Base-by-base conservation (phyloP, 2,113 vertebrate genomes). In the Chascanopsetta lugubris region DNA sequence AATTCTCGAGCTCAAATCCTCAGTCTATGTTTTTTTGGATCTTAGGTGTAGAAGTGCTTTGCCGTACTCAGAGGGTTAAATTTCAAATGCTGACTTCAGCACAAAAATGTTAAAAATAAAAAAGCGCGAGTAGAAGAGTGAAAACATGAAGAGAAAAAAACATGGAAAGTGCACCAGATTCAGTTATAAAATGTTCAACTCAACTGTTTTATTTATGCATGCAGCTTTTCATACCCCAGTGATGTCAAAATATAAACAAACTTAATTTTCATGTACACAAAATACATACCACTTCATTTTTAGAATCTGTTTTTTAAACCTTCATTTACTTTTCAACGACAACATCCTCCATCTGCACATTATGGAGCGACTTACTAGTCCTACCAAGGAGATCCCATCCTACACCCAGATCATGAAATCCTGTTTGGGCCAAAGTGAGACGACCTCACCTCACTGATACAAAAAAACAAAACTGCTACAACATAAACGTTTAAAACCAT, bases 21-120 rank as follows among this genome's bases (percentile, higher is more conserved):
- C 21, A 71, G 66, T 70, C 24, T 45, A 61, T 75, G 47, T 21
- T 86, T 68, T n/a, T 90, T 93, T 89, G 91, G 89, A 91, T 94
- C 90, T 88, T 90, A 81, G 93, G 94, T 91, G 93, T 91, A 94
- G 94, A 95, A 95, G 95, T 95, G 94, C 94, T 95, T 95, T 86
- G 89, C 85, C 94, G 95, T 96, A 97, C 96, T 97, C 95, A 95
- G 95, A 97, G 96, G 96, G 96, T 96, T 96, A 95, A 97, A 96
- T 93, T 91, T 93, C 91, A 93, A 90, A 93, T 92, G 94, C 94
- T 94, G 94, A 92, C 83, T 90, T 86, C 90, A 90, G 94, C 95
- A 94, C 94, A 93, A 92, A 92, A 92, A 90, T 79, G 80, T 92
- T 48, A 67, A 10, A 46, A 58, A 57, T 61, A 62, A 47, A 42